A percentile compares a stretch with the other conserved stretches of the same genome.
These are phyloP conservation scores for Norana najaformis DNA, from an alignment of 2,888 invertebrate species.

Conservation along the genomic window DNA sequence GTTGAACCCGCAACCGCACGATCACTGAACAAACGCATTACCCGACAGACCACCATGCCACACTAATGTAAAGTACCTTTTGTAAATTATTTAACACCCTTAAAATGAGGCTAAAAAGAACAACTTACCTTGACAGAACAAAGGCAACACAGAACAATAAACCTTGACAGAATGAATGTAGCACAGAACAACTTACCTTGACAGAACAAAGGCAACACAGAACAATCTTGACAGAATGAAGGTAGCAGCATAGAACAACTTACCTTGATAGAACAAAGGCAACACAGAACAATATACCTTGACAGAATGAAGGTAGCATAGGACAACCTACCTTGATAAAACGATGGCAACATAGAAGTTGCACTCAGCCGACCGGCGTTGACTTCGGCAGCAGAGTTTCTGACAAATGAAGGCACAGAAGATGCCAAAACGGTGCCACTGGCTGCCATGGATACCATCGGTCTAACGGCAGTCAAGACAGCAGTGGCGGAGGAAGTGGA, in stretches of 20 bases:
- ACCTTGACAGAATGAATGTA: background rate
- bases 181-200: too few species aligned
- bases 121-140: too few species aligned
- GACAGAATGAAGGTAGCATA: background rate
- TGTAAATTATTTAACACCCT: background rate
- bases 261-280: background rate
- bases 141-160: background rate
- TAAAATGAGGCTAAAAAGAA: too few species aligned
- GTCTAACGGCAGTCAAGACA: background rate
- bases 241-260: background rate
- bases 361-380: background rate
- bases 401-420: slow-evolving; percentile 15
- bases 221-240: background rate
- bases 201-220: background rate
- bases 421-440: background rate
- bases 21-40: too few species aligned
- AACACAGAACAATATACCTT: background rate
- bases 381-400: background rate
- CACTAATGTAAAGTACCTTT: too few species aligned
- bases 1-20: too few species aligned
- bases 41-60: too few species aligned
- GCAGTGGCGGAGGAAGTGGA: background rate
- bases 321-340: background rate
- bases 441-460: background rate
- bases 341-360: background rate